Percentiles rank a stretch among this genome's conserved stretches.
Conservation (phyloP, 2,797 vertebrate species). For the Acanthornis magna region DNA sequence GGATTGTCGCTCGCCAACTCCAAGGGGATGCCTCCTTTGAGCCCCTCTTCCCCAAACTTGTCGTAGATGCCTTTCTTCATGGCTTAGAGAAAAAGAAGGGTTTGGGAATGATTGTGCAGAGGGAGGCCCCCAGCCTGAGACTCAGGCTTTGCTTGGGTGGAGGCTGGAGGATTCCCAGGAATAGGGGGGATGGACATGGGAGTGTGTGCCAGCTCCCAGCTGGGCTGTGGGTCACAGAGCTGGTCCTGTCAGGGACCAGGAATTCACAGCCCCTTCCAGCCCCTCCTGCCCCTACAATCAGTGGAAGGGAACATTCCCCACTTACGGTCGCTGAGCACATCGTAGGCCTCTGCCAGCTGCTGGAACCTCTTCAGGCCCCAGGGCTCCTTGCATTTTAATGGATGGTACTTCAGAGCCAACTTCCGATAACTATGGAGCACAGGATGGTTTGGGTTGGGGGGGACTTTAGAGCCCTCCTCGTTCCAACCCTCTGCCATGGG, state of each 20-base stretch:
- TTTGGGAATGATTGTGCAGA: neutral
- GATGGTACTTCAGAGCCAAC: constrained; percentile 87
- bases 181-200: rapidly evolving
- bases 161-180: too few species aligned
- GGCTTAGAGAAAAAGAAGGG: constrained; percentile 66
- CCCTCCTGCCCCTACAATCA: neutral
- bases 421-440: constrained; percentile 80
- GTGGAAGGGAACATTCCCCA: neutral
- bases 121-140: neutral
- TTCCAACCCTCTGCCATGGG: neutral
- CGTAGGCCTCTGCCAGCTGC: constrained; percentile 89
- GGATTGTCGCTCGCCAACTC: constrained; percentile 76
- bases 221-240: neutral
- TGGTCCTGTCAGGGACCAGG: rapidly evolving
- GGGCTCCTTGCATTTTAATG: constrained; percentile 71
- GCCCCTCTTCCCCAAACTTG: constrained; percentile 91
- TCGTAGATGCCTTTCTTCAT: constrained; percentile 91
- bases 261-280: neutral
- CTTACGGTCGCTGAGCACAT: constrained; percentile 93
- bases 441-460: rapidly evolving
- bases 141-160: neutral
- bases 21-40: constrained; percentile 87
- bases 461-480: rapidly evolving
- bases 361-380: constrained; percentile 75
- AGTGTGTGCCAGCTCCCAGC: neutral